A percentile compares a stretch with the other conserved stretches of the same genome.
Conservation (phyloP, 2,888 invertebrate genomes). For the Apodemia duryi region DNA sequence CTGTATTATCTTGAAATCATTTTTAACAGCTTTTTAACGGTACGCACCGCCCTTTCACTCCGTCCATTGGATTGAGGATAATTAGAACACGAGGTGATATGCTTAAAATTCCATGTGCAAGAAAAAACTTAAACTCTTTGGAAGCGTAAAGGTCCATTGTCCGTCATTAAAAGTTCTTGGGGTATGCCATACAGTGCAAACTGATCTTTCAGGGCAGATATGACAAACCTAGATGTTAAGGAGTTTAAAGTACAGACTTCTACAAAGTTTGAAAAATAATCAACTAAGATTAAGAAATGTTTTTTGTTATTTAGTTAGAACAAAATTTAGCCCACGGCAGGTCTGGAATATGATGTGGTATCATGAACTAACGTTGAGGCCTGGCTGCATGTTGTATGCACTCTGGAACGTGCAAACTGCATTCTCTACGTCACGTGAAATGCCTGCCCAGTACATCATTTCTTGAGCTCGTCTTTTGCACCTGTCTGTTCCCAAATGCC, state of each 20-base stretch:
- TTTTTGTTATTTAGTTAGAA: conserved; percentile 28
- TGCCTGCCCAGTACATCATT: conserved; percentile 39
- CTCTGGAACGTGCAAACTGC: conserved; percentile 29
- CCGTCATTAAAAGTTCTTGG: conserved; percentile 29
- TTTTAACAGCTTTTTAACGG: background rate
- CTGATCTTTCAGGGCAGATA: conserved; percentile 26
- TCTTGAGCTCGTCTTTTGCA: conserved; percentile 36
- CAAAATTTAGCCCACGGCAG: conserved; percentile 30
- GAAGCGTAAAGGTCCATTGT: conserved; percentile 28
- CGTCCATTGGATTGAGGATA: conserved; percentile 1
- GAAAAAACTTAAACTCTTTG: conserved; percentile 23
- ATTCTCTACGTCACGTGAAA: conserved; percentile 32
- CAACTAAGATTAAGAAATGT: conserved; percentile 28
- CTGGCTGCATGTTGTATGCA: conserved; percentile 24
- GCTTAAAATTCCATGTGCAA: conserved; percentile 18
- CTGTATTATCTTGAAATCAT: background rate
- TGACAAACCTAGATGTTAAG: conserved; percentile 20
- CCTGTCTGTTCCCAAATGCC: conserved; percentile 36
- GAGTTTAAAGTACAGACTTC: conserved; percentile 23
- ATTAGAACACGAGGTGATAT: conserved; percentile 24
- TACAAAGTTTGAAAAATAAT: conserved; percentile 32
- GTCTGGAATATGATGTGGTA: conserved; percentile 22
- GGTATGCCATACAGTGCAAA: conserved; percentile 31
- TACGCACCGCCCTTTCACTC: too few species aligned
- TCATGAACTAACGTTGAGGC: conserved; percentile 29